Evolutionary conservation across 2,113 vertebrate genomes (phyloP).

Genomic region (Phrynosoma platyrhinos): DNA sequence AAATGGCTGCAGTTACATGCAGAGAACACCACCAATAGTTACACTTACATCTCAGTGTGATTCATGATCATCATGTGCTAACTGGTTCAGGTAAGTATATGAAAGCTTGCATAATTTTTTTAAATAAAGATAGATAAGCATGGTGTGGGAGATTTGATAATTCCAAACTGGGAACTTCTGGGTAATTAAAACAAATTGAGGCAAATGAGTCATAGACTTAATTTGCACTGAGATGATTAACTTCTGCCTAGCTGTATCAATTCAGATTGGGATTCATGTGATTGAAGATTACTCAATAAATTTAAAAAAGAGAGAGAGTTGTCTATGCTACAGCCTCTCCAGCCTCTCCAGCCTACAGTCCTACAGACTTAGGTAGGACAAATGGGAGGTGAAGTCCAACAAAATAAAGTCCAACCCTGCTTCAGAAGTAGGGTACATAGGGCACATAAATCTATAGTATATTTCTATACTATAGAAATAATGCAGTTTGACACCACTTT

Average conservation of each 20-base stretch:
- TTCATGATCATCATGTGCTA: background rate
- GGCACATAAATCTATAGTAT: too few relatives aligned
- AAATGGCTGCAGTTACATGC: background rate
- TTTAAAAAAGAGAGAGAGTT: background rate
- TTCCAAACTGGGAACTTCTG: background rate
- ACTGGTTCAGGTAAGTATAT: background rate
- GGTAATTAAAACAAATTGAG: background rate
- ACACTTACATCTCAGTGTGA: too few relatives aligned
- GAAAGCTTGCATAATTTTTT: background rate
- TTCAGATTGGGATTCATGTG: background rate
- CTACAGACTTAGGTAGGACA: too few relatives aligned
- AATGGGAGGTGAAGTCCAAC: too few relatives aligned
- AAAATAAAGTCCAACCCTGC: too few relatives aligned
- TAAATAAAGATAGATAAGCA: background rate
- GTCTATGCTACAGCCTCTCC: too few relatives aligned
- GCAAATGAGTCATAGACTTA: background rate
- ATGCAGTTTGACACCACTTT: too few relatives aligned
- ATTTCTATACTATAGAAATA: too few relatives aligned
- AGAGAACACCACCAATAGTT: background rate
- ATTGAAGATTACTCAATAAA: background rate
- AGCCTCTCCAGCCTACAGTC: too few relatives aligned
- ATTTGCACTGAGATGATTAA: background rate
- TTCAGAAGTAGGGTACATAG: too few relatives aligned
- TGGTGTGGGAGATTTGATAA: background rate
- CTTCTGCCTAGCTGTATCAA: background rate